phyloP scores from a whole-genome alignment of 2,113 vertebrate species.

The Dipodomys ordii region DNA sequence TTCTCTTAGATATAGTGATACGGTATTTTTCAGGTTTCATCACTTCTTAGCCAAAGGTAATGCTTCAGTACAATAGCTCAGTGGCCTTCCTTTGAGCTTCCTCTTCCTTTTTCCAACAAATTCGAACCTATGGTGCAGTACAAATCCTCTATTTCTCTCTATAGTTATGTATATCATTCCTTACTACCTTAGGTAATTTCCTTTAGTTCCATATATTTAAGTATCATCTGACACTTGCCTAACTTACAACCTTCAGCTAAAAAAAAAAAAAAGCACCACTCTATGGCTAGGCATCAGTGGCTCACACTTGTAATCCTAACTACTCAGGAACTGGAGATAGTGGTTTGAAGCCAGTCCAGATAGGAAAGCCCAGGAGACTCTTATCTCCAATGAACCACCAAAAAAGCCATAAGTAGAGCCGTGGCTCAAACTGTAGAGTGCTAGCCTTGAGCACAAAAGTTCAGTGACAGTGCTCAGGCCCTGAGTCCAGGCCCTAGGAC shows the following conservation, averaged over 20 bases:
- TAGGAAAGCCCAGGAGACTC: too few species aligned
- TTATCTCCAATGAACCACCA: too few species aligned
- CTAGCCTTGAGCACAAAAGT: too few species aligned
- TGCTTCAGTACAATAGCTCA: neutral
- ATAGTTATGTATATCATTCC: neutral
- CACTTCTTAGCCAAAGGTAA: neutral
- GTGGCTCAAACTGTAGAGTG: too few species aligned
- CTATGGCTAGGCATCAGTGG: too few species aligned
- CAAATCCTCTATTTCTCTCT: neutral
- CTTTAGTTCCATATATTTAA: constrained; percentile 32
- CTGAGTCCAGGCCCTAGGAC: too few species aligned
- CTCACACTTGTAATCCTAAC: too few species aligned
- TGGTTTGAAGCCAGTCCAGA: too few species aligned
- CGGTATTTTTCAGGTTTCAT: neutral
- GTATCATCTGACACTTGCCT: constrained; percentile 16
- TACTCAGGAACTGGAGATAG: too few species aligned
- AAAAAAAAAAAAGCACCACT: too few species aligned
- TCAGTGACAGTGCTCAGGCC: neutral
- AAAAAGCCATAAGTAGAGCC: too few species aligned
- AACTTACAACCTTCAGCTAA: neutral
- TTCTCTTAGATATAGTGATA: neutral
- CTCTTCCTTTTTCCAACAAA: neutral
- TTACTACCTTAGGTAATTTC: neutral
- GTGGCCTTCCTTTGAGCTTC: neutral
- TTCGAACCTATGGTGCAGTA: neutral